Base-by-base conservation (phyloP, 2,888 invertebrate species). In the Tortrix viridana region DNA sequence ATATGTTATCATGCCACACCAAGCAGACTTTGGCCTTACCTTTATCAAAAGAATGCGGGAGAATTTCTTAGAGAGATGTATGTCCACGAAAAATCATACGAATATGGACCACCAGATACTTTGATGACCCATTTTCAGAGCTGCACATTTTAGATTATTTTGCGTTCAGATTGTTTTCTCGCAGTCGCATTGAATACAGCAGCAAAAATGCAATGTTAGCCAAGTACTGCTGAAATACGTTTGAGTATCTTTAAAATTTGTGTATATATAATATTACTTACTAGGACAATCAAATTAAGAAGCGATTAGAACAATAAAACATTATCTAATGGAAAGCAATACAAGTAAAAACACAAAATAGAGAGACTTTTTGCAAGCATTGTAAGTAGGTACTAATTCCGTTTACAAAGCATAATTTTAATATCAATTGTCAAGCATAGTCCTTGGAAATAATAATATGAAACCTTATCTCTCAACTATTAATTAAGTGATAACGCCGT, bases 61-160 rank as follows among this genome's bases (percentile, higher is more conserved):
- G 14, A 52, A 46, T 44, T 50, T 37, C 43, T 20, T 3, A 37
- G 52, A 46, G 37, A 59, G 18, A 44, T 59, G 22, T 44, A 20
- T 32, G 52, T 32, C 52, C 52, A 18, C 50, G 58, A 20, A 44
- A 59, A 52, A 44, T 44, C 49, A 20, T 44, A 58, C 49, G 16
- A 49, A 49, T 58, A 50, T 59, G 59, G 59, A n/a, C 52, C 50
- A n/a, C n/a, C 7, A 22, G 59, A 59, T 44, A 52, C 50, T 59
- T 59, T 32, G 59, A 52, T 59, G 52, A 52, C 50, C 50, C 50
- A 52, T 26, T 52, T 59, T 44, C 32, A 20, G 19, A 59, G 32
- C 32, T 59, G 50, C 43, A 59, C 23, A 26, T 43, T 50, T 43
- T 37, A 52, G 43, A 4, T 59, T 52, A 22, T 50, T 41, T 32